Percentiles rank a stretch among this genome's conserved stretches.
Evolutionary conservation across 92 coral and sea anemone genomes (phyloP).

Genomic region (Phymanthus crucifer): DNA sequence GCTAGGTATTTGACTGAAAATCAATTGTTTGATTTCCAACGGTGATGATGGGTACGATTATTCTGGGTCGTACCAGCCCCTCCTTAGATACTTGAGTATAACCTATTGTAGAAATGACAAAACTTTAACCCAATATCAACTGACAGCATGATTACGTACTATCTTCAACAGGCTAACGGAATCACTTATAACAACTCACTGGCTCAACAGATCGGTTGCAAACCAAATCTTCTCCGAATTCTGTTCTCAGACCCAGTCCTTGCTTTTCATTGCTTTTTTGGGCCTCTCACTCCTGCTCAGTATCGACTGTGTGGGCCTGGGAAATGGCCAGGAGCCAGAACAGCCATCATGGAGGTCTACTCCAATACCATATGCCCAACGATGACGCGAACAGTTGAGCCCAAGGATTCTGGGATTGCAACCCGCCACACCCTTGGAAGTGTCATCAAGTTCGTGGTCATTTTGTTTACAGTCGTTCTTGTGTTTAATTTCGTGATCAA

Average conservation of each 20-base stretch:
- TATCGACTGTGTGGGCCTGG: slow-evolving; percentile 33
- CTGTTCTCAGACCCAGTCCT: slow-evolving; percentile 24
- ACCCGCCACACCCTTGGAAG: neutral
- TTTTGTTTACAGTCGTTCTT: neutral
- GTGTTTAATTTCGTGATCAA: neutral
- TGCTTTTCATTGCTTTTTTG: slow-evolving; percentile 14
- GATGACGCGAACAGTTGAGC: neutral
- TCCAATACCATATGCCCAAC: neutral
- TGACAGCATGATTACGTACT: neutral
- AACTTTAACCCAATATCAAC: no score
- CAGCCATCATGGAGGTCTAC: neutral
- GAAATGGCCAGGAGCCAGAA: slow-evolving; percentile 6
- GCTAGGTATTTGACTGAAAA: no score
- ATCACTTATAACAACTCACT: neutral
- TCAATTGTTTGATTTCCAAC: no score
- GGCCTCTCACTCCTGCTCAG: slow-evolving; percentile 26
- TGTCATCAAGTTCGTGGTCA: neutral
- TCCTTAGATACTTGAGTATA: no score
- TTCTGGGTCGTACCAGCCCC: no score
- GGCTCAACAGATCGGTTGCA: slow-evolving; percentile 16
- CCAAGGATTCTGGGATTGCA: neutral
- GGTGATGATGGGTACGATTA: no score
- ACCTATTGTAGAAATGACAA: no score
- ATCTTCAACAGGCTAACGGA: slow-evolving; percentile 21
- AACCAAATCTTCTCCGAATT: neutral